These are phyloP conservation scores for Aeoliscus strigatus DNA, from an alignment of 2,797 vertebrate species.

Conservation along the genomic window DNA sequence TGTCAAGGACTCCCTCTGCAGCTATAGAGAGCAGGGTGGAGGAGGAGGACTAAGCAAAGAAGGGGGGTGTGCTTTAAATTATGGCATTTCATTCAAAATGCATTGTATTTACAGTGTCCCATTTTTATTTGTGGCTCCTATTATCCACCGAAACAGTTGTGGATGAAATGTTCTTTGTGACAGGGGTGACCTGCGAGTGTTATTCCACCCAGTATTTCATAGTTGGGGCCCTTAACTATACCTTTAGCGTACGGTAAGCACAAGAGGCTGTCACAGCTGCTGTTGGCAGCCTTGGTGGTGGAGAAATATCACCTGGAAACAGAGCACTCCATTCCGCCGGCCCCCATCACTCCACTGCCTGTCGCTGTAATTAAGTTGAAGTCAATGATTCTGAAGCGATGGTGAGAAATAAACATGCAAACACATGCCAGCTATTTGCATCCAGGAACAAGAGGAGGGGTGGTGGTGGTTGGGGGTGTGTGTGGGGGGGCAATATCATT, in stretches of 20 bases:
- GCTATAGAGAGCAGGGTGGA: slow-evolving; percentile 80
- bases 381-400: slow-evolving; percentile 98
- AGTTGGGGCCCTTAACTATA: slow-evolving; percentile 60
- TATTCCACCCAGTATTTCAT: slow-evolving; percentile 91
- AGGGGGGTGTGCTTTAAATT: slow-evolving; percentile 87
- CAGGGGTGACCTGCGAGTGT: slow-evolving; percentile 97
- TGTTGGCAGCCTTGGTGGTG: slow-evolving; percentile 90
- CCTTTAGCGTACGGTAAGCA: slow-evolving; percentile 68
- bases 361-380: slow-evolving; percentile 99
- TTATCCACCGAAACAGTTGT: slow-evolving; percentile 99
- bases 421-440: slow-evolving; percentile 82
- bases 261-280: slow-evolving; percentile 98
- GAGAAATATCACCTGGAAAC: slow-evolving; percentile 99
- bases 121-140: slow-evolving; percentile 99
- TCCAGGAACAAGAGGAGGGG: slow-evolving; percentile 34
- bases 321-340: slow-evolving; percentile 89
- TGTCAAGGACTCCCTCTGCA: slow-evolving; percentile 99
- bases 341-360: slow-evolving; percentile 96
- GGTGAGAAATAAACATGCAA: slow-evolving; percentile 98
- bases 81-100: slow-evolving; percentile 99
- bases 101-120: slow-evolving; percentile 99
- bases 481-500: slow-evolving; percentile 15
- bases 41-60: slow-evolving; percentile 50
- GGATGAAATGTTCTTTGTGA: slow-evolving; percentile 99
- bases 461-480: not conserved